Evolutionary conservation across 2,113 vertebrate genomes (phyloP).

Genomic region (Mus spicilegus): DNA sequence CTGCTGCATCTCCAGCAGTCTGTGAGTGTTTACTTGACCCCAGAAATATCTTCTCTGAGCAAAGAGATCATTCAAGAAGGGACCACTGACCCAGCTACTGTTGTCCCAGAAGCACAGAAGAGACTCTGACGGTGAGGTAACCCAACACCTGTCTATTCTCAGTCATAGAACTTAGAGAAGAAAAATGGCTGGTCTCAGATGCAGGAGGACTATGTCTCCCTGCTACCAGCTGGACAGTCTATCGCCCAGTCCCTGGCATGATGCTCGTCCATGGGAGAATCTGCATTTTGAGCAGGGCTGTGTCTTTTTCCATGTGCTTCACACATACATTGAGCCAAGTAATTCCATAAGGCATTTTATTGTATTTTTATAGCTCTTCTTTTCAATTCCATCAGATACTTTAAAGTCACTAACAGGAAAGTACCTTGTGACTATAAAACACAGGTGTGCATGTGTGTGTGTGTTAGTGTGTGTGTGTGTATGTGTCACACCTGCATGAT

Average conservation of each 20-base stretch:
- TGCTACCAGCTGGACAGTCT: not conserved
- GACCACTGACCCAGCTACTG: not conserved
- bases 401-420: not conserved
- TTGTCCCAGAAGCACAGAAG: not conserved
- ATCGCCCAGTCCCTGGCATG: not conserved
- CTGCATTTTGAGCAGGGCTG: not conserved
- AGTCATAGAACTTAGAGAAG: not conserved
- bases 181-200: not conserved
- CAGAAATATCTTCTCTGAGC: not conserved
- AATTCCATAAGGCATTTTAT: not conserved
- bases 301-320: not conserved
- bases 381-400: not conserved
- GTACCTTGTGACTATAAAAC: not conserved
- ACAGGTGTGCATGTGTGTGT: not conserved
- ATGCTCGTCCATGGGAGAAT: not conserved
- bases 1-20: not conserved
- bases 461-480: not conserved
- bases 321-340: not conserved
- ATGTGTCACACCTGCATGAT: not conserved
- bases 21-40: not conserved
- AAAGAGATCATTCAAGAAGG: not conserved
- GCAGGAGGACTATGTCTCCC: accelerated
- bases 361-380: not conserved
- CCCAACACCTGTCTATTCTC: not conserved
- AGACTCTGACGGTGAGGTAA: not conserved